A percentile compares a stretch with the other conserved stretches of the same genome.
phyloP scores from a whole-genome alignment of 2,113 vertebrate genomes.

The Enhydra lutris region DNA sequence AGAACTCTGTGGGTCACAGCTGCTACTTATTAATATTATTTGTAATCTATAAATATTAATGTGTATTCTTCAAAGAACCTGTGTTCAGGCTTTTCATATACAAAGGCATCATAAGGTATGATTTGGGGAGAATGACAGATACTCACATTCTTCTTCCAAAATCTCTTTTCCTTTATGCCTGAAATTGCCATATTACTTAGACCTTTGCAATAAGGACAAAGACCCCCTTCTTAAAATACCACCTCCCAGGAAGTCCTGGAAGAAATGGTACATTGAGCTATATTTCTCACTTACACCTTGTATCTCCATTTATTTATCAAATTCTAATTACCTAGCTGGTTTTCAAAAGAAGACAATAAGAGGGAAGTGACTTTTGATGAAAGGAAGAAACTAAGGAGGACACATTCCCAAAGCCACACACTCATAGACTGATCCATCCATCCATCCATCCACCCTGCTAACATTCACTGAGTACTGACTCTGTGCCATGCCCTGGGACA shows the following conservation, averaged over 20 bases:
- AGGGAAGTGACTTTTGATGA: neutral
- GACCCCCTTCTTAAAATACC: neutral
- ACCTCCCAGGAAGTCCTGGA: neutral
- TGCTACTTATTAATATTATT: neutral
- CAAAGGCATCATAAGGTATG: neutral
- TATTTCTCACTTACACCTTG: neutral
- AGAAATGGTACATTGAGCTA: neutral
- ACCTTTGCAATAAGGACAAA: neutral
- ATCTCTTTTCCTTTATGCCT: neutral
- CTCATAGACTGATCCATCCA: neutral
- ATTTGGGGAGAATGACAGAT: neutral
- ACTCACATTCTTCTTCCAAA: neutral
- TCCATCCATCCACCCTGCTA: neutral
- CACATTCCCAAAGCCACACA: neutral
- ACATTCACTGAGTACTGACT: neutral
- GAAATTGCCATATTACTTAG: neutral
- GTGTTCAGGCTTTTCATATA: neutral
- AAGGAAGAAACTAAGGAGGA: neutral
- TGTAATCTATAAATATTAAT: neutral
- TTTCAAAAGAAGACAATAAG: neutral
- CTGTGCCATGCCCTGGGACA: neutral
- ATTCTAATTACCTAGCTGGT: neutral
- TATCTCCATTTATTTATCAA: neutral
- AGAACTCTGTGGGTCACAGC: neutral
- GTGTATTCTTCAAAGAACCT: neutral